Conservation (phyloP, 2,888 invertebrate species). For the Clivina fossor region DNA sequence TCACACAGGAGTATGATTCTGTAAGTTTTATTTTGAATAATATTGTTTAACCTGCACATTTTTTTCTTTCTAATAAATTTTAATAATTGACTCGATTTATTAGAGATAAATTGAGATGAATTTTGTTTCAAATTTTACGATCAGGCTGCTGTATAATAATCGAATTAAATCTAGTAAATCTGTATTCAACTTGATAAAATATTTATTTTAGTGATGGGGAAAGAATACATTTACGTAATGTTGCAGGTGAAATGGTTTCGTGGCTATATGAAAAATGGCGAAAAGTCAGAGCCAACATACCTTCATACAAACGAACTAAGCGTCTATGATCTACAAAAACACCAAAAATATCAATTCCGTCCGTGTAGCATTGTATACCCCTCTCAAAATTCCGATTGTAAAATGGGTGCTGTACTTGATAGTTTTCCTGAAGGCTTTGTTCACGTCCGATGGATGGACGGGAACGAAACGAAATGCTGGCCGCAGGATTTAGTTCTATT, state of each 20-base stretch:
- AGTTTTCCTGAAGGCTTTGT: conserved; percentile 84
- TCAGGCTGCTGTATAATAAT: conserved; percentile 2
- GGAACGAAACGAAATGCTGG: conserved; percentile 83
- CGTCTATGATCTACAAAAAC: conserved; percentile 94
- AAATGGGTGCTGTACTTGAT: conserved; percentile 80
- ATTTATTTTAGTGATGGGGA: too few species aligned
- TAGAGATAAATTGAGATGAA: too few species aligned
- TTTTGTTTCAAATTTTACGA: neutral
- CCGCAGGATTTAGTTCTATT: conserved; percentile 74
- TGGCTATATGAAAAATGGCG: conserved; percentile 62
- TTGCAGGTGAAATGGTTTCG: conserved; percentile 81
- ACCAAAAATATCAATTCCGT: conserved; percentile 90
- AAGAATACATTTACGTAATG: too few species aligned
- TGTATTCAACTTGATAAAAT: too few species aligned
- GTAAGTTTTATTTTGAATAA: too few species aligned
- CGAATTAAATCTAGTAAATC: too few species aligned
- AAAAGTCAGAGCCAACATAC: conserved; percentile 37
- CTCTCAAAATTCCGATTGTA: conserved; percentile 41
- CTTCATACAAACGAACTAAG: conserved; percentile 68
- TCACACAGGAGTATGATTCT: too few species aligned
- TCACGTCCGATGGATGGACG: conserved; percentile 91
- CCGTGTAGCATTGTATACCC: conserved; percentile 81
- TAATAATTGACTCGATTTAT: too few species aligned
- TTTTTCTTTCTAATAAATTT: too few species aligned
- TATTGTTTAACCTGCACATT: too few species aligned